phyloP scores from a whole-genome alignment of 2,888 invertebrate genomes.

The Papilio protenor region DNA sequence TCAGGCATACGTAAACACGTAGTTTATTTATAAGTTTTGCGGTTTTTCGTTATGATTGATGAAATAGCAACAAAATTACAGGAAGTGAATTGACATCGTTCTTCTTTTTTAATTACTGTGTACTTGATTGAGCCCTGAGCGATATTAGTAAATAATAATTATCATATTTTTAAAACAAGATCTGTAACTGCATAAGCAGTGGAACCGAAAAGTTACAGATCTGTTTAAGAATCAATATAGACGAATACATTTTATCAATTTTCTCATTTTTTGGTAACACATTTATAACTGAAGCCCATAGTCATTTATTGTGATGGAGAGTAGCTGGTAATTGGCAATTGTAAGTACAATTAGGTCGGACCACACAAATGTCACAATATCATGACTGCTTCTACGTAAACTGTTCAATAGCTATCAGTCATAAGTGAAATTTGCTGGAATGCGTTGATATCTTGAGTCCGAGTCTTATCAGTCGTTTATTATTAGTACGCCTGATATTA shows the following conservation, averaged over 20 bases:
- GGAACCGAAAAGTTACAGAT: background rate
- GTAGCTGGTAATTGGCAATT: background rate
- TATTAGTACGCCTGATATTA: conserved; percentile 30
- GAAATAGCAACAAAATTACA: background rate
- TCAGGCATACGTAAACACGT: background rate
- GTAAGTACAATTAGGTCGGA: background rate
- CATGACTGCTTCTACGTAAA: background rate
- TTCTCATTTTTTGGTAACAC: too few relatives aligned
- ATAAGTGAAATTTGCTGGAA: conserved; percentile 40
- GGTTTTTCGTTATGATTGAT: background rate
- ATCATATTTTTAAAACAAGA: too few relatives aligned
- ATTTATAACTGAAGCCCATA: too few relatives aligned
- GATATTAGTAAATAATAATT: too few relatives aligned
- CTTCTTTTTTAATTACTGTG: too few relatives aligned
- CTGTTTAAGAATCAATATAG: too few relatives aligned
- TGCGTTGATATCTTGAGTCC: conserved; percentile 32
- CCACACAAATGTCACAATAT: conserved; percentile 3
- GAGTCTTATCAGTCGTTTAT: conserved; percentile 36
- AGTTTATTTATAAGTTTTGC: background rate
- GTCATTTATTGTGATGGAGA: background rate
- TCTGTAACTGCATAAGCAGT: too few relatives aligned
- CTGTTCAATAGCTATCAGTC: background rate
- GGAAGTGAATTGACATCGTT: background rate
- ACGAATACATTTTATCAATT: too few relatives aligned
- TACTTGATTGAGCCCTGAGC: too few relatives aligned